A percentile compares a stretch with the other conserved stretches of the same genome.
These are phyloP conservation scores for Atractosteus spatula DNA, from an alignment of 2,113 vertebrate species.

Conservation along the genomic window DNA sequence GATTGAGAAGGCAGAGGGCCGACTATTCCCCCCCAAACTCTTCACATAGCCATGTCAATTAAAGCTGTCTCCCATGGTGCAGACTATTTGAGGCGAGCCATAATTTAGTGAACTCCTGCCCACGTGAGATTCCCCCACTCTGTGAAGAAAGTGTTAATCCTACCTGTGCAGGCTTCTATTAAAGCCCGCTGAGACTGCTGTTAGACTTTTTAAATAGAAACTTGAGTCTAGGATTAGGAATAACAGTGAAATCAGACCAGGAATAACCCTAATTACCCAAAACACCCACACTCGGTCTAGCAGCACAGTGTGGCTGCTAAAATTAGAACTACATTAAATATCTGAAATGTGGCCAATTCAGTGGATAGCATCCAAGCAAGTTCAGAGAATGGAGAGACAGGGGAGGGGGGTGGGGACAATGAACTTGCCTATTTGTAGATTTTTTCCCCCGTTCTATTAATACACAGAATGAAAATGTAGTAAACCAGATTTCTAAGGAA, in stretches of 20 bases:
- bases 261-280: constrained; percentile 30
- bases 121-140: too few species aligned
- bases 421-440: constrained; percentile 18
- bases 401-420: constrained; percentile 13
- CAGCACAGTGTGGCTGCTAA: constrained; percentile 19
- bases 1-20: too few species aligned
- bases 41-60: too few species aligned
- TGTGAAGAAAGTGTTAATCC: too few species aligned
- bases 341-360: constrained; percentile 15
- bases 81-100: too few species aligned
- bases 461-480: too few species aligned
- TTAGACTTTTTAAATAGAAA: constrained; percentile 9
- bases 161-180: too few species aligned
- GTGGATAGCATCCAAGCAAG: constrained; percentile 23
- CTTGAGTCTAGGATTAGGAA: constrained; percentile 20
- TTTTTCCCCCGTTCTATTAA: not conserved
- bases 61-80: too few species aligned
- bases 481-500: too few species aligned
- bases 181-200: too few species aligned
- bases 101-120: too few species aligned
- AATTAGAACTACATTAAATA: constrained; percentile 28
- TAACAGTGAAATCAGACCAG: constrained; percentile 25
- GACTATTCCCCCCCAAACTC: too few species aligned
- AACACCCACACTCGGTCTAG: constrained; percentile 16
- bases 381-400: constrained; percentile 10